phyloP scores from a whole-genome alignment of 2,888 invertebrate species.

The Blastobasis lacticolella region DNA sequence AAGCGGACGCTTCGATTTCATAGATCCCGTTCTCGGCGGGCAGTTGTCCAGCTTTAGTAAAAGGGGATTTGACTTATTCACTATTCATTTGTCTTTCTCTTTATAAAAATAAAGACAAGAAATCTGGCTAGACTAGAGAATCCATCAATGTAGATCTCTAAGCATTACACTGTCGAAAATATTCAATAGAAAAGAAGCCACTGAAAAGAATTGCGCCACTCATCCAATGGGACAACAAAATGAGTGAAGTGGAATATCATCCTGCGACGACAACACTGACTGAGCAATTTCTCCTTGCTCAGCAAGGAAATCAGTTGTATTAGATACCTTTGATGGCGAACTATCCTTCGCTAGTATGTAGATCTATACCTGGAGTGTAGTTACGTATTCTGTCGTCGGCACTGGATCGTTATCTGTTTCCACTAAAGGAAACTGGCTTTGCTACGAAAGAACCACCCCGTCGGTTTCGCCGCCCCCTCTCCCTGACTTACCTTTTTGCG shows the following conservation, averaged over 20 bases:
- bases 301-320: constrained; percentile 44
- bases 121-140: too few species aligned
- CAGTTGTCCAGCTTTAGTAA: too few species aligned
- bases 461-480: constrained; percentile 44
- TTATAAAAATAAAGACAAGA: too few species aligned
- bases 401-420: constrained; percentile 74
- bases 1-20: too few species aligned
- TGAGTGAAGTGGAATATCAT: constrained; percentile 28
- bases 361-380: constrained; percentile 62
- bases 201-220: constrained; percentile 18
- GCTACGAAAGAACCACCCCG: constrained; percentile 66
- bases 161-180: too few species aligned
- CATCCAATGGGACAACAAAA: constrained; percentile 18
- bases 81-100: too few species aligned
- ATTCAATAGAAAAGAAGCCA: constrained; percentile 6
- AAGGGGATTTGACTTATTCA: too few species aligned
- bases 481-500: constrained; percentile 60
- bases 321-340: constrained; percentile 55
- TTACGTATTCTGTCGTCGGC: constrained; percentile 72
- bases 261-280: constrained; percentile 29
- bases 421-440: constrained; percentile 72
- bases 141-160: too few species aligned
- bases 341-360: constrained; percentile 44
- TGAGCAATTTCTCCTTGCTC: constrained; percentile 37
- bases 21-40: too few species aligned